These are phyloP conservation scores for Neotoxoptera formosana DNA, from an alignment of 1,140 invertebrate genomes.

Conservation along the genomic window DNA sequence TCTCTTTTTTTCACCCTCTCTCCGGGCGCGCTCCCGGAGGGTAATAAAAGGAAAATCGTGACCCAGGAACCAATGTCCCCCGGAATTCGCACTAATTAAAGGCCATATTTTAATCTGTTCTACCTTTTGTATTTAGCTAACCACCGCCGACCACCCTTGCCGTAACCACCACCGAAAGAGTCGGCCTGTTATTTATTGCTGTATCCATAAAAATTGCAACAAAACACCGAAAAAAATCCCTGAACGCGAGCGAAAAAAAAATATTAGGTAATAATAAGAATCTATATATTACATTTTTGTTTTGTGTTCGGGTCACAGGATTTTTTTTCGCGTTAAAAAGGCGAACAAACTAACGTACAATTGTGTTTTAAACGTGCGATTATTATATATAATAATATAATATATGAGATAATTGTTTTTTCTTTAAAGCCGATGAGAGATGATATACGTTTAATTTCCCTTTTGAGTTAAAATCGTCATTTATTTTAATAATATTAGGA, in stretches of 20 bases:
- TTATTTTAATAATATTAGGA: not conserved
- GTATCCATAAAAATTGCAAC: conserved; percentile 43
- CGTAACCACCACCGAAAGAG: not conserved
- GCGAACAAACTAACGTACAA: not conserved
- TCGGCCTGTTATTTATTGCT: conserved; percentile 51
- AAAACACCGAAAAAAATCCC: conserved; percentile 50
- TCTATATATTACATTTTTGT: conserved; percentile 54
- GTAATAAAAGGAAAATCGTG: conserved; percentile 48
- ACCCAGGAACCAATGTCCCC: conserved; percentile 49
- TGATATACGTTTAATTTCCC: not conserved
- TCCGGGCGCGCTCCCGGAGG: not conserved
- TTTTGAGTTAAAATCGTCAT: not conserved
- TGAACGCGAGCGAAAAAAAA: not conserved
- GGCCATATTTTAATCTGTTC: conserved; percentile 55
- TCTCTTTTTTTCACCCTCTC: not conserved
- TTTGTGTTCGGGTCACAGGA: conserved; percentile 7
- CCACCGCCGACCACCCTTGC: not conserved
- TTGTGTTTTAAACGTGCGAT: conserved; percentile 6
- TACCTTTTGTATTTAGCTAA: conserved; percentile 54
- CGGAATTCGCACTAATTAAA: conserved; percentile 54
- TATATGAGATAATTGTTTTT: not conserved
- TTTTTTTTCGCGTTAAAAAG: conserved; percentile 15
- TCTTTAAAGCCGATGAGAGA: not conserved
- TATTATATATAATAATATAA: conserved; percentile 29
- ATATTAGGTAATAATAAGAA: conserved; percentile 45